phyloP scores from a whole-genome alignment of 2,888 invertebrate species.

The Metallyticus violacea region DNA sequence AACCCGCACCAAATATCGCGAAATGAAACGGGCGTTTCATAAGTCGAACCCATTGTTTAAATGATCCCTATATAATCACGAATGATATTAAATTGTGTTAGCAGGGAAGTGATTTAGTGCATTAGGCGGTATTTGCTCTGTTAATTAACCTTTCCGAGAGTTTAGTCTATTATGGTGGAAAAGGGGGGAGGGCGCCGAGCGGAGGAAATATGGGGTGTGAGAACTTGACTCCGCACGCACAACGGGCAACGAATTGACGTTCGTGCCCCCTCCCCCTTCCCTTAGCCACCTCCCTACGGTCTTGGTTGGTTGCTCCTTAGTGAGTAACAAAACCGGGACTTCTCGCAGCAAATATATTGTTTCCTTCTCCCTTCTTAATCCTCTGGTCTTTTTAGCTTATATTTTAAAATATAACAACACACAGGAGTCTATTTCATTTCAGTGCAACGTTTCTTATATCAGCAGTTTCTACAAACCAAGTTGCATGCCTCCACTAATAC shows the following conservation, averaged over 20 bases:
- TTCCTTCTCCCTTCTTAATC: no score
- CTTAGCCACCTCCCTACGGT: no score
- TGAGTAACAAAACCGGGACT: background rate
- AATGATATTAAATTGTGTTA: constrained; percentile 13
- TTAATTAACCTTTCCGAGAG: constrained; percentile 6
- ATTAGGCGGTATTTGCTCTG: constrained; percentile 3
- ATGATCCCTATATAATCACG: constrained; percentile 6
- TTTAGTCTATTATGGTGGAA: constrained; percentile 2
- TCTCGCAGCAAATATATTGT: background rate
- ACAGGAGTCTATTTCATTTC: no score
- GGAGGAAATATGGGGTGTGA: background rate
- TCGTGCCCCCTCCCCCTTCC: background rate
- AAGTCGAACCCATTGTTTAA: background rate
- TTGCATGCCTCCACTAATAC: no score
- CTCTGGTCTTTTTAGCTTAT: no score
- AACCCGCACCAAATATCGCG: background rate
- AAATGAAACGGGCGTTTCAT: constrained; percentile 4
- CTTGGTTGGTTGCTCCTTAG: background rate
- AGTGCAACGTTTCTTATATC: no score
- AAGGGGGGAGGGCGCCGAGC: background rate
- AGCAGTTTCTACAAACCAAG: no score
- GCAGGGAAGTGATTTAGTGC: constrained; percentile 1
- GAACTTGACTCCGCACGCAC: background rate
- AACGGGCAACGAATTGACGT: background rate
- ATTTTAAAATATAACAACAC: no score